Conservation (phyloP, 1,140 invertebrate species). For the Drosophila arawakana region DNA sequence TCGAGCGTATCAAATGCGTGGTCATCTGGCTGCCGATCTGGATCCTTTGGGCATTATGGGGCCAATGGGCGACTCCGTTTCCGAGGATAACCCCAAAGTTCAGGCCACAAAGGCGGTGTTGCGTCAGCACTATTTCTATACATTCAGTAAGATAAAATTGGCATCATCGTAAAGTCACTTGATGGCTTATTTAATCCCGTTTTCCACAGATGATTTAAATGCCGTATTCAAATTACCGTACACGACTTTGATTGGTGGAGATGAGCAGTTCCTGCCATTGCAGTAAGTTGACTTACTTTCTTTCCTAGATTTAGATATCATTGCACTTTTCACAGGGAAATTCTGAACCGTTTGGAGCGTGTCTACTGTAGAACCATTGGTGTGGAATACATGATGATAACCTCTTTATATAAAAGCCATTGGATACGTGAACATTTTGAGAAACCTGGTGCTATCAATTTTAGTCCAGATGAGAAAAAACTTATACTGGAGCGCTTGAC, state of each 20-base stretch:
- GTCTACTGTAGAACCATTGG: conserved; percentile 89
- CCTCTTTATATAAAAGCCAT: conserved; percentile 90
- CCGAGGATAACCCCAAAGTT: conserved; percentile 84
- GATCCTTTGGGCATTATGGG: conserved; percentile 93
- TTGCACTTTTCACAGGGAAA: conserved; percentile 86
- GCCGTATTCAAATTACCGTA: conserved; percentile 62
- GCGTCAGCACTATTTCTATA: conserved; percentile 62
- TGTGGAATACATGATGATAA: conserved; percentile 95
- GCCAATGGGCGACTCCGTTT: conserved; percentile 14
- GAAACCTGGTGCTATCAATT: conserved; percentile 85
- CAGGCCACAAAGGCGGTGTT: conserved; percentile 80
- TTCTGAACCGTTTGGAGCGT: conserved; percentile 90
- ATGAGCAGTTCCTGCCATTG: conserved; percentile 58
- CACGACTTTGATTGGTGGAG: conserved; percentile 68
- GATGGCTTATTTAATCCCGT: not conserved
- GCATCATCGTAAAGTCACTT: not conserved
- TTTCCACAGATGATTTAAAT: conserved; percentile 59
- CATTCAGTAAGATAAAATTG: conserved; percentile 49
- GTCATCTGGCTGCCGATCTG: conserved; percentile 96
- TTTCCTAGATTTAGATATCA: not conserved
- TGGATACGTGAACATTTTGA: conserved; percentile 94
- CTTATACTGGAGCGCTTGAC: conserved; percentile 60
- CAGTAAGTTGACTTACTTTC: conserved; percentile 36
- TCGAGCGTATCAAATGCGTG: conserved; percentile 97
- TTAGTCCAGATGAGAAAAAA: conserved; percentile 54